These are phyloP conservation scores for Phylloscopus trochilus DNA, from an alignment of 2,113 vertebrate genomes.

Conservation along the genomic window DNA sequence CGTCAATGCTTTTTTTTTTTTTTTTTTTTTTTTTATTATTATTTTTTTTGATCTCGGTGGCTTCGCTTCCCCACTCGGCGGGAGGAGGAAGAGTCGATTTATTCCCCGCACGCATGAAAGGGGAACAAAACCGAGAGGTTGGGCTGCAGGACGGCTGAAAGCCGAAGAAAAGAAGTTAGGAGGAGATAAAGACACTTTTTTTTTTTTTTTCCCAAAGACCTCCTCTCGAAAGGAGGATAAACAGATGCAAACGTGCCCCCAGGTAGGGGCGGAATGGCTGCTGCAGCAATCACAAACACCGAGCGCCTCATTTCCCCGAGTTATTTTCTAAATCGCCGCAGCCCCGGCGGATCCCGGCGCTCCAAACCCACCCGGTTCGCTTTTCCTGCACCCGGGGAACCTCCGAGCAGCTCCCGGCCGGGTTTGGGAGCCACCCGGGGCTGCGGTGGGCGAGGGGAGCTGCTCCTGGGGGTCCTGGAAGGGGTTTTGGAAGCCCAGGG, in stretches of 20 bases:
- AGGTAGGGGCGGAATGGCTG: conserved; percentile 50
- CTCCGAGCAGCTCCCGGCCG: too few species aligned
- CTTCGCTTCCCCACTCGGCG: background rate
- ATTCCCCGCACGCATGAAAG: background rate
- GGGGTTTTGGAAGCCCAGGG: too few species aligned
- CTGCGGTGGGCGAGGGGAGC: too few species aligned
- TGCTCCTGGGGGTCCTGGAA: too few species aligned
- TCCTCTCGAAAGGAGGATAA: conserved; percentile 58
- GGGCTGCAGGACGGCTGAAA: too few species aligned
- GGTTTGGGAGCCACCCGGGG: too few species aligned
- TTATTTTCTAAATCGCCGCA: conserved; percentile 25
- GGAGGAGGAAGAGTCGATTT: background rate
- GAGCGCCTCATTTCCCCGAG: too few species aligned
- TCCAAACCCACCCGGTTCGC: too few species aligned
- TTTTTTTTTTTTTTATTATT: too few species aligned
- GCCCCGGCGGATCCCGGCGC: background rate
- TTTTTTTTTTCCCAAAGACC: conserved; percentile 18
- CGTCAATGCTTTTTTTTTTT: background rate
- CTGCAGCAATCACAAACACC: conserved; percentile 45
- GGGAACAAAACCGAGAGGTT: conserved; percentile 1
- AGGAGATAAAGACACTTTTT: conserved; percentile 20
- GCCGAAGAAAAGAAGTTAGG: conserved; percentile 10
- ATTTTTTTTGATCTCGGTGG: conserved; percentile 13
- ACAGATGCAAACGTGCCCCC: conserved; percentile 51
- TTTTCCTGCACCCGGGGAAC: too few species aligned